Percentiles rank a stretch among this genome's conserved stretches.
phyloP scores from a whole-genome alignment of 2,113 vertebrate species.

The Lagopus muta region DNA sequence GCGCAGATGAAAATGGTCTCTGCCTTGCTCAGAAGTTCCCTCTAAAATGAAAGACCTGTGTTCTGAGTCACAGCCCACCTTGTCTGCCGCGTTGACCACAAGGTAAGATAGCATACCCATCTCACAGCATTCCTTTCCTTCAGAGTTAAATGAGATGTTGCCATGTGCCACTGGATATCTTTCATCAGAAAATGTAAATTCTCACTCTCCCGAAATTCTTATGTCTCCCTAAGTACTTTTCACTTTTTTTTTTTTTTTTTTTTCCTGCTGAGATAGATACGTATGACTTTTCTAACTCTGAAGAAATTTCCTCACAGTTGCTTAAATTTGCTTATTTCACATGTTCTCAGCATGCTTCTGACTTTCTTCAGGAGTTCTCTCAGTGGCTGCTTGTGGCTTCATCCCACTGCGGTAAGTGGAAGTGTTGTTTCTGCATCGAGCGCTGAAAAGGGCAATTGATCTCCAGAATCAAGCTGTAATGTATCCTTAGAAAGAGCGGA shows the following conservation, averaged over 20 bases:
- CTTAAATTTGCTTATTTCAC: neutral
- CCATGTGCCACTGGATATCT: neutral
- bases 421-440: neutral
- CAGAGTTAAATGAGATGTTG: neutral
- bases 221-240: no score
- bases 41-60: neutral
- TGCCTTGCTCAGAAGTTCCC: neutral
- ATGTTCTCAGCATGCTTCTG: neutral
- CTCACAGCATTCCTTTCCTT: neutral
- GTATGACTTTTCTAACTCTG: neutral
- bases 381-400: neutral
- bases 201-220: neutral
- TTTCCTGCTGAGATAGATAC: neutral
- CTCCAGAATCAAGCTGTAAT: neutral
- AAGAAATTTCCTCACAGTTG: neutral
- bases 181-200: neutral
- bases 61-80: neutral
- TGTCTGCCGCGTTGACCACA: neutral
- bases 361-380: neutral
- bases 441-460: neutral
- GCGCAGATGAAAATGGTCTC: neutral
- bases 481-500: no score
- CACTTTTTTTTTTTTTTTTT: no score
- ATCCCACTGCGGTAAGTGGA: neutral
- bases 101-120: neutral